Evolutionary conservation across 2,113 vertebrate species (phyloP).

Genomic region (Maccullochella peelii): DNA sequence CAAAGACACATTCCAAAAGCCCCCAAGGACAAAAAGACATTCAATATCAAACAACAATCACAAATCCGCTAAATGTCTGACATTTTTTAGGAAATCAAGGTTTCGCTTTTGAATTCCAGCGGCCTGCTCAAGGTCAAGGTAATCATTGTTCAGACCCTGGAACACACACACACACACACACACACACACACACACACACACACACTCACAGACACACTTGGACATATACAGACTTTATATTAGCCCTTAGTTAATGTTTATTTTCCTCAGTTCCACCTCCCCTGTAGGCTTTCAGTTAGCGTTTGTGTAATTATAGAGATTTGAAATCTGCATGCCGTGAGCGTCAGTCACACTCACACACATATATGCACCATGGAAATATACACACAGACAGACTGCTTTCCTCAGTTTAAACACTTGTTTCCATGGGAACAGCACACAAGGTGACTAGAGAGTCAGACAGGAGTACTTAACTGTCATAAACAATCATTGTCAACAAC

Average conservation of each 20-base stretch:
- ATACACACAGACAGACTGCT: constrained; percentile 3
- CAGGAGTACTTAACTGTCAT: neutral
- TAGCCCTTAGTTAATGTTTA: constrained; percentile 37
- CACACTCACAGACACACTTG: neutral
- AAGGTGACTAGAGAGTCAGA: neutral
- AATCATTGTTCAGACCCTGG: constrained; percentile 55
- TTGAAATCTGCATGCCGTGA: constrained; percentile 27
- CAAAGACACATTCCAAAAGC: constrained; percentile 25
- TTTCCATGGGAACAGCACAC: constrained; percentile 70
- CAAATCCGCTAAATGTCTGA: neutral
- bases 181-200: constrained; percentile 15
- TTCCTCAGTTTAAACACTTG: constrained; percentile 28
- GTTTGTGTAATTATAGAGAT: constrained; percentile 33
- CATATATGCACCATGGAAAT: neutral
- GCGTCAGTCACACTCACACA: constrained; percentile 1
- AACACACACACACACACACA: constrained; percentile 23
- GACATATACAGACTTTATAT: neutral
- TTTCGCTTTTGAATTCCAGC: constrained; percentile 1
- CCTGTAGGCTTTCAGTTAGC: constrained; percentile 39
- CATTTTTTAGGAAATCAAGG: constrained; percentile 20
- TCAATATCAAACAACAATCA: constrained; percentile 29
- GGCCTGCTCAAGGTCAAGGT: constrained; percentile 64
- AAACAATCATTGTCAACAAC: neutral
- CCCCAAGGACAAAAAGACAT: neutral
- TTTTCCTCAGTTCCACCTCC: neutral